Conservation (phyloP, 2,888 invertebrate species). For the Disparrhopalites patrizii region DNA sequence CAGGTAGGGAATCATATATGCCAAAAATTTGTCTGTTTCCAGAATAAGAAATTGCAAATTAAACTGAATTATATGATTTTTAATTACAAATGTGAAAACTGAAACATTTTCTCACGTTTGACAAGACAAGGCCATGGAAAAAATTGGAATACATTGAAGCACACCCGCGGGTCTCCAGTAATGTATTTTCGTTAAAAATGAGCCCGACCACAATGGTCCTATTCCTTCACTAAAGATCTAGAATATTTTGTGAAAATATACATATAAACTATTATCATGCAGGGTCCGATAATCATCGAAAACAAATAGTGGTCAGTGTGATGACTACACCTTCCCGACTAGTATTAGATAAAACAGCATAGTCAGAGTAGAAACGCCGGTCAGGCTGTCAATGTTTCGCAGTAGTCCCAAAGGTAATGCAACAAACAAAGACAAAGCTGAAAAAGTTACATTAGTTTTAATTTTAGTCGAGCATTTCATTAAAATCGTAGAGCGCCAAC, state of each 20-base stretch:
- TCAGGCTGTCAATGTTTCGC: constrained; percentile 82
- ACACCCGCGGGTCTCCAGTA: constrained; percentile 82
- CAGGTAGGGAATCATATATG: constrained; percentile 84
- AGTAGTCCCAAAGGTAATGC: constrained; percentile 85
- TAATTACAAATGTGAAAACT: not conserved
- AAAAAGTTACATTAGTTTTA: constrained; percentile 28
- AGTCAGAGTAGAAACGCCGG: constrained; percentile 80
- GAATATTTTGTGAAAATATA: not conserved
- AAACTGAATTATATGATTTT: constrained; percentile 14
- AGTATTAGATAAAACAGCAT: constrained; percentile 87
- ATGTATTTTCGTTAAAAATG: constrained; percentile 69
- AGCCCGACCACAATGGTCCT: constrained; percentile 66
- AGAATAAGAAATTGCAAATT: not conserved
- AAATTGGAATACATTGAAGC: constrained; percentile 89
- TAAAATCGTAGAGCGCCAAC: too few relatives aligned
- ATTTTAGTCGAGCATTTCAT: too few relatives aligned
- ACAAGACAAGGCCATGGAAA: constrained; percentile 94
- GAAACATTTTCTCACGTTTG: constrained; percentile 80
- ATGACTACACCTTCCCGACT: constrained; percentile 67
- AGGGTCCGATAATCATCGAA: not conserved
- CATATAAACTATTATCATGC: not conserved
- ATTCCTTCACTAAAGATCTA: constrained; percentile 70
- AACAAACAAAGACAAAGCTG: constrained; percentile 66
- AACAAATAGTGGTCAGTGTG: not conserved
- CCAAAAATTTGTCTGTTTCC: constrained; percentile 77